Evolutionary conservation across 2,888 invertebrate genomes (phyloP).

Genomic region (Taphrorychus bicolor): DNA sequence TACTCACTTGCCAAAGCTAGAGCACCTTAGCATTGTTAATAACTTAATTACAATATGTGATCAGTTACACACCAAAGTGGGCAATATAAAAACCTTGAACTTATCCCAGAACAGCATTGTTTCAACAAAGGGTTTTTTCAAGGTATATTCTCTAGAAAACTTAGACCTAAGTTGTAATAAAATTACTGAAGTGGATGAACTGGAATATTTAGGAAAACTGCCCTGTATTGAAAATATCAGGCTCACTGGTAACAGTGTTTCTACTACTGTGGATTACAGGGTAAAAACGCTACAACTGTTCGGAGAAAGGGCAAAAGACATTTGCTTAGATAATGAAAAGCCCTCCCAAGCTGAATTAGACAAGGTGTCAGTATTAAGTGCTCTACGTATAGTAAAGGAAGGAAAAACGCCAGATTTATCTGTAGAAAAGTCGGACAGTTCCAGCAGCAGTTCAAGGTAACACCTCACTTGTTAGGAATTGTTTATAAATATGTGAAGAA

Average conservation of each 20-base stretch:
- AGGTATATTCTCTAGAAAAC: constrained; percentile 84
- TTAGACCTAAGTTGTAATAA: constrained; percentile 88
- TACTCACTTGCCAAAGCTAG: constrained; percentile 78
- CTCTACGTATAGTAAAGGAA: constrained; percentile 76
- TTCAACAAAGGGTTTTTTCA: constrained; percentile 75
- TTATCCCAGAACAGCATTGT: constrained; percentile 84
- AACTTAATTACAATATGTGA: constrained; percentile 77
- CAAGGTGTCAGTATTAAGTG: constrained; percentile 89
- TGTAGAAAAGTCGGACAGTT: neutral
- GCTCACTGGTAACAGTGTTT: constrained; percentile 89
- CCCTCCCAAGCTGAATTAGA: constrained; percentile 89
- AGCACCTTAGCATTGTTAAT: constrained; percentile 78
- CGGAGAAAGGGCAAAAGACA: constrained; percentile 80
- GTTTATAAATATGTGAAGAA: neutral
- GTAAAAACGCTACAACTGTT: constrained; percentile 90
- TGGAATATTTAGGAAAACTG: constrained; percentile 78
- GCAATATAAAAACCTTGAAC: constrained; percentile 86
- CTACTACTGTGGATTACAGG: constrained; percentile 86
- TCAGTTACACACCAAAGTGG: constrained; percentile 84
- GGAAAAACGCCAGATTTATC: constrained; percentile 43
- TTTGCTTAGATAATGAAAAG: constrained; percentile 87
- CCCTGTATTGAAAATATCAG: constrained; percentile 89
- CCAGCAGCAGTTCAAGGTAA: neutral
- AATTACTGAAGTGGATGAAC: constrained; percentile 81
- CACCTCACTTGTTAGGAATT: neutral